Evolutionary conservation across 64 coral and sea anemone genomes (phyloP).

Genomic region (Anthopleura sola): DNA sequence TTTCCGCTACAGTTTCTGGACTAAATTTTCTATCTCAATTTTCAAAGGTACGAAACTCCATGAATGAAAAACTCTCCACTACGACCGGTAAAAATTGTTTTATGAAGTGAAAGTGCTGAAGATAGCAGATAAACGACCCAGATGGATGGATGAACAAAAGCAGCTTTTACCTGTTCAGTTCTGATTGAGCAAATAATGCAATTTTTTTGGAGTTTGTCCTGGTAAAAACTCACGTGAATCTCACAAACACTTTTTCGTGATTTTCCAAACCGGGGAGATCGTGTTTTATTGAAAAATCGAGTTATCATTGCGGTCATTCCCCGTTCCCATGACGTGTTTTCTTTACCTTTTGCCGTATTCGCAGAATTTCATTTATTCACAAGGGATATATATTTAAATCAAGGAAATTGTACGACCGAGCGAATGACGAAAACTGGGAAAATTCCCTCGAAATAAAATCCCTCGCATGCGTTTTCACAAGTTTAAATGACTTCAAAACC

Average conservation of each 20-base stretch:
- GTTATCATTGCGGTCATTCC: background rate
- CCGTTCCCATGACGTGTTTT: background rate
- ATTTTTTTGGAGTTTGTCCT: conserved; percentile 12
- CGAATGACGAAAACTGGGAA: background rate
- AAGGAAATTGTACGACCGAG: background rate
- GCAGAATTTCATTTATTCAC: background rate
- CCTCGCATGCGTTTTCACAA: background rate
- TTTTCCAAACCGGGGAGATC: background rate
- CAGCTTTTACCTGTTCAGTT: background rate
- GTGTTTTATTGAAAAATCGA: conserved; percentile 2
- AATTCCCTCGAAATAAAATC: background rate
- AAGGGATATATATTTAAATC: background rate
- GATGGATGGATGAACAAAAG: background rate
- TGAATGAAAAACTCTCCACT: background rate
- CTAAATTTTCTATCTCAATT: background rate
- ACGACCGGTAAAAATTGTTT: background rate
- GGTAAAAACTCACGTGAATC: conserved; percentile 22
- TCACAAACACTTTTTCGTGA: background rate
- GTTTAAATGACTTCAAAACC: background rate
- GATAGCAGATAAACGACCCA: background rate
- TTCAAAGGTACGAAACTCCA: background rate
- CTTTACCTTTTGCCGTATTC: conserved; percentile 2
- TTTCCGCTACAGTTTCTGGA: background rate
- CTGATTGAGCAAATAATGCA: conserved; percentile 7
- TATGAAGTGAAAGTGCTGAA: background rate